phyloP scores from a whole-genome alignment of 2,888 invertebrate genomes.

The Campaea margaritaria region DNA sequence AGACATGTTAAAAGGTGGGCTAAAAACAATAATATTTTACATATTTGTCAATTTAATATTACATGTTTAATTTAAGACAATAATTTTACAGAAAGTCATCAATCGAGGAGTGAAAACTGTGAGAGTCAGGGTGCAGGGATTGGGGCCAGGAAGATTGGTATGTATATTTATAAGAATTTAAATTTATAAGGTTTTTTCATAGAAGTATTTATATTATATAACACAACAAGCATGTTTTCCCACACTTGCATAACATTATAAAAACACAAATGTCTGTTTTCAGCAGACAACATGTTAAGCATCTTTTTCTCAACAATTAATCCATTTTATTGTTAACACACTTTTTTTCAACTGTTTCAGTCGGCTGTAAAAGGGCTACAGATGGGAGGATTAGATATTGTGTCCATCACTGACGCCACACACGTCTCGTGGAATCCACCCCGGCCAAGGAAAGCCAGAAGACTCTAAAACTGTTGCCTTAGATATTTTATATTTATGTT shows the following conservation, averaged over 20 bases:
- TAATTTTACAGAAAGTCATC: conserved; percentile 87
- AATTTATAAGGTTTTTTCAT: too few species aligned
- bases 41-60: too few species aligned
- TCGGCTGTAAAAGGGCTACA: conserved; percentile 96
- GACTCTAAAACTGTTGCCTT: conserved; percentile 85
- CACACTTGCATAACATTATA: too few species aligned
- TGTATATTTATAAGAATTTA: too few species aligned
- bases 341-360: too few species aligned
- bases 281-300: too few species aligned
- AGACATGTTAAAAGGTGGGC: too few species aligned
- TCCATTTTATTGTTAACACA: background rate
- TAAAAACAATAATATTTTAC: too few species aligned
- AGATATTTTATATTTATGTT: conserved; percentile 21
- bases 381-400: conserved; percentile 95
- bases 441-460: conserved; percentile 92
- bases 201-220: too few species aligned
- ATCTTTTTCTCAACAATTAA: too few species aligned
- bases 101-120: conserved; percentile 90
- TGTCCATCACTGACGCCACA: conserved; percentile 97
- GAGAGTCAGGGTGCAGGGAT: conserved; percentile 91
- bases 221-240: too few species aligned
- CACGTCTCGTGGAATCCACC: conserved; percentile 93
- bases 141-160: conserved; percentile 97
- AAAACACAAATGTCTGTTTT: too few species aligned
- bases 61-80: conserved; percentile 6